Percentiles rank a stretch among this genome's conserved stretches.
phyloP scores from a whole-genome alignment of 2,888 invertebrate genomes.

The Lymantria monacha region DNA sequence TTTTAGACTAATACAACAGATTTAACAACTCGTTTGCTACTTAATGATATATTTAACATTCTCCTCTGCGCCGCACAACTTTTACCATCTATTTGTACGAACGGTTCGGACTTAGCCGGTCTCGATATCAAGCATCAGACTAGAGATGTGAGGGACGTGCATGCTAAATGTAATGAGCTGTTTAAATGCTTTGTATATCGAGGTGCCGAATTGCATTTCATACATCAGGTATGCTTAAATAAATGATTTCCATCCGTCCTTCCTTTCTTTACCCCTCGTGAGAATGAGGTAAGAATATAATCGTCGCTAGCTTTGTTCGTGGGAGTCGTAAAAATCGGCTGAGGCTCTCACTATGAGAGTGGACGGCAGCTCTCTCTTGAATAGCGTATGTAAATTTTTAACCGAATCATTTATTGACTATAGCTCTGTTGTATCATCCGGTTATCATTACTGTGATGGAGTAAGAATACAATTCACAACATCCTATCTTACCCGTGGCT shows the following conservation, averaged over 20 bases:
- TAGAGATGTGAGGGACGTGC: slow-evolving; percentile 89
- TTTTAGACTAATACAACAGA: slow-evolving; percentile 85
- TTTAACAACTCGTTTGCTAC: slow-evolving; percentile 76
- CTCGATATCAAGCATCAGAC: slow-evolving; percentile 81
- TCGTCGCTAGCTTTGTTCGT: too few species aligned
- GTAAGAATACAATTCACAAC: too few species aligned
- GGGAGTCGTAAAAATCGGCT: too few species aligned
- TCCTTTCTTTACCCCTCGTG: too few species aligned
- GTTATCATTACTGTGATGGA: too few species aligned
- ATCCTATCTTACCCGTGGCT: too few species aligned
- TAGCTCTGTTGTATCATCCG: too few species aligned
- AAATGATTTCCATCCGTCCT: background rate
- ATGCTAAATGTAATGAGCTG: slow-evolving; percentile 91
- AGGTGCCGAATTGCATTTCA: slow-evolving; percentile 87
- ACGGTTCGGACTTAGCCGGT: slow-evolving; percentile 84
- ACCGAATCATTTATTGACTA: too few species aligned
- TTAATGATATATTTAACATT: slow-evolving; percentile 89
- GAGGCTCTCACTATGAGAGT: too few species aligned
- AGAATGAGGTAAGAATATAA: too few species aligned
- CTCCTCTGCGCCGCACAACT: slow-evolving; percentile 89
- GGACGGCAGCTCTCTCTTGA: too few species aligned
- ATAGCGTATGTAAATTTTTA: too few species aligned
- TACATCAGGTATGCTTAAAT: slow-evolving; percentile 85
- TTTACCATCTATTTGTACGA: slow-evolving; percentile 85
- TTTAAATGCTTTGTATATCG: slow-evolving; percentile 88